Percentiles rank a stretch among this genome's conserved stretches.
Evolutionary conservation across 2,797 vertebrate genomes (phyloP).

Genomic region (Cynopterus sphinx): DNA sequence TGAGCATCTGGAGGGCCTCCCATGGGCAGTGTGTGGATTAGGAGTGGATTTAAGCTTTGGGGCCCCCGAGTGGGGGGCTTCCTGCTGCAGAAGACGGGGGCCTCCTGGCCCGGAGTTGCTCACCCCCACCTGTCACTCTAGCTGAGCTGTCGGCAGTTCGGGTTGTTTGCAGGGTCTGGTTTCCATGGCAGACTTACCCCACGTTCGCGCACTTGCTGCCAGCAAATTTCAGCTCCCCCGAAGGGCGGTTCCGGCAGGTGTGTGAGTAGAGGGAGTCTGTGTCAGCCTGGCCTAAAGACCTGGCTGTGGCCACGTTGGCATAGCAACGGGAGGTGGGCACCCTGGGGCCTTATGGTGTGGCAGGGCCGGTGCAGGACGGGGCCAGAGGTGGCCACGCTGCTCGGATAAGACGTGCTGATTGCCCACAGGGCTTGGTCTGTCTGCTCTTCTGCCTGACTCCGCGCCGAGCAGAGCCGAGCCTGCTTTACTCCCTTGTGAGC

Average conservation of each 20-base stretch:
- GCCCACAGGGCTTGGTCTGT: accelerated
- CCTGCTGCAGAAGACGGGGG: neutral
- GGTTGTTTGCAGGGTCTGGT: neutral
- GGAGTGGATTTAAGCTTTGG: neutral
- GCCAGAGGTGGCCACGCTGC: accelerated
- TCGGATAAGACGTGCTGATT: accelerated
- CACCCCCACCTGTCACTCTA: neutral
- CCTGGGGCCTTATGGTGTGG: neutral
- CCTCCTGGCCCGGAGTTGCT: neutral
- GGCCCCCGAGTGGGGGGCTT: neutral
- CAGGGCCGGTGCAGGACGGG: neutral
- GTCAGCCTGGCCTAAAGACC: neutral
- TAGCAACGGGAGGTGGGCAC: neutral
- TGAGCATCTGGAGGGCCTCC: neutral
- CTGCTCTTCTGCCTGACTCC: neutral
- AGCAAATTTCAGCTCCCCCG: neutral
- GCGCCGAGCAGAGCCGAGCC: neutral
- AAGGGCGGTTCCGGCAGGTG: neutral
- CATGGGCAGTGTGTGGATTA: neutral
- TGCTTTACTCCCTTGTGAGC: accelerated
- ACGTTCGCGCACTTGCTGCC: neutral
- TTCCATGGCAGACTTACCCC: neutral
- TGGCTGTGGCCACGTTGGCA: accelerated
- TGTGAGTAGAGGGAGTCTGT: neutral
- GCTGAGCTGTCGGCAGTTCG: accelerated